phyloP scores from a whole-genome alignment of 2,888 invertebrate species.

The Pasiphila rectangulata region DNA sequence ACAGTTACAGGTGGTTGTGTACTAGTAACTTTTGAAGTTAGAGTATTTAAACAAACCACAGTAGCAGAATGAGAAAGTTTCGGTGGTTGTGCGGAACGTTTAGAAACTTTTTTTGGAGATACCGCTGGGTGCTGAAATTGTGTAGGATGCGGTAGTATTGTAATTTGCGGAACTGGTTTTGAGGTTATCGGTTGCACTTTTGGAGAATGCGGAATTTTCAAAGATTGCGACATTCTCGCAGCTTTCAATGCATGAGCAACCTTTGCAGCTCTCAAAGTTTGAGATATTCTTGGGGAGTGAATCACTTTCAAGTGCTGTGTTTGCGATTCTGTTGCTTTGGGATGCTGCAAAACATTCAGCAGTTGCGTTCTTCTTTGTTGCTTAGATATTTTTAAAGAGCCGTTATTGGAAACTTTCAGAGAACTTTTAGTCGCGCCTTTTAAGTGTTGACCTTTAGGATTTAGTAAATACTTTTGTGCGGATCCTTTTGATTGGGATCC shows the following conservation, averaged over 20 bases:
- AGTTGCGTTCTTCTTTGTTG: conserved; percentile 11
- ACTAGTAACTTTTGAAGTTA: not conserved
- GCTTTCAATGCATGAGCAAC: conserved; percentile 16
- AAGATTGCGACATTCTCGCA: conserved; percentile 16
- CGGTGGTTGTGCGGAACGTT: not conserved
- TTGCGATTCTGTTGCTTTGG: conserved; percentile 8
- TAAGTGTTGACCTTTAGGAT: conserved; percentile 7
- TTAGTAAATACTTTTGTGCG: conserved; percentile 4
- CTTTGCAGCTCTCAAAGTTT: conserved; percentile 12
- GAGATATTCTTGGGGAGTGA: conserved; percentile 12
- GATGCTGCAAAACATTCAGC: conserved; percentile 9
- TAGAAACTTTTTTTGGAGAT: not conserved
- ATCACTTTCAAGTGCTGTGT: conserved; percentile 7
- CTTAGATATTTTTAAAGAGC: conserved; percentile 15
- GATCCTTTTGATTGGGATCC: conserved; percentile 18
- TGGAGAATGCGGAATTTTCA: conserved; percentile 7
- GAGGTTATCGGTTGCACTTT: conserved; percentile 5
- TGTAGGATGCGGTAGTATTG: conserved; percentile 22
- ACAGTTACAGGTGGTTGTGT: not conserved
- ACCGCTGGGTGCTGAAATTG: not conserved
- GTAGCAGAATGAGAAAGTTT: not conserved
- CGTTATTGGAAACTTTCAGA: conserved; percentile 3
- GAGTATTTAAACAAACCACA: not conserved
- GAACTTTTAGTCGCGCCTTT: not conserved
- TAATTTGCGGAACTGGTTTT: conserved; percentile 14